Evolutionary conservation across 1,140 invertebrate species (phyloP).

Genomic region (Andrena cerasifolii): DNA sequence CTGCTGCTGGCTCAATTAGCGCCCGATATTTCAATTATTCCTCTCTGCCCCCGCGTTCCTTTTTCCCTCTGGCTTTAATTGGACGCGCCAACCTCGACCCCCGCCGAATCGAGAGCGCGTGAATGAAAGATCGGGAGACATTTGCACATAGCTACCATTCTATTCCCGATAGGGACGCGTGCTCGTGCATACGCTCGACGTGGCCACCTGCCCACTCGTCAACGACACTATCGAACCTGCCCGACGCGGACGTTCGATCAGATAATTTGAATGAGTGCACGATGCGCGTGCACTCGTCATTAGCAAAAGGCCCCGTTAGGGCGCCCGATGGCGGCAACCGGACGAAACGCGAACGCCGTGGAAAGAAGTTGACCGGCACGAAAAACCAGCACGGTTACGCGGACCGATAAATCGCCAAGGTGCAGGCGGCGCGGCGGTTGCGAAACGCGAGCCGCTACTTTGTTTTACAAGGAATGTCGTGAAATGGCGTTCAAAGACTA

Average conservation of each 20-base stretch:
- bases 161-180: conserved; percentile 9
- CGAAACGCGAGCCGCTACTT: conserved; percentile 23
- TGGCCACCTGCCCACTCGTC: conserved; percentile 24
- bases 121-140: too few relatives aligned
- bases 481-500: conserved; percentile 36
- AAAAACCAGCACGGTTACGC: conserved; percentile 1
- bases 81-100: neutral
- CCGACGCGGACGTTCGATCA: conserved; percentile 18
- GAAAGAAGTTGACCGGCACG: neutral
- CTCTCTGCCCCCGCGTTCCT: neutral
- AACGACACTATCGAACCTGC: neutral
- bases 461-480: conserved; percentile 41
- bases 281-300: neutral
- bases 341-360: conserved; percentile 6
- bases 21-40: conserved; percentile 57
- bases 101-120: too few relatives aligned
- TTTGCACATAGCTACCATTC: neutral
- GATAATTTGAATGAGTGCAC: conserved; percentile 2
- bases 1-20: conserved; percentile 17
- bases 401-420: conserved; percentile 37
- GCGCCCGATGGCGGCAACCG: neutral
- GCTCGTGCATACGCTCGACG: neutral
- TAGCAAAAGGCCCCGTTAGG: conserved; percentile 28
- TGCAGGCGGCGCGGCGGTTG: conserved; percentile 28
- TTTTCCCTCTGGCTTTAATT: conserved; percentile 36